These are phyloP conservation scores for Zaprionus taronus DNA, from an alignment of 1,140 invertebrate genomes.

Conservation along the genomic window DNA sequence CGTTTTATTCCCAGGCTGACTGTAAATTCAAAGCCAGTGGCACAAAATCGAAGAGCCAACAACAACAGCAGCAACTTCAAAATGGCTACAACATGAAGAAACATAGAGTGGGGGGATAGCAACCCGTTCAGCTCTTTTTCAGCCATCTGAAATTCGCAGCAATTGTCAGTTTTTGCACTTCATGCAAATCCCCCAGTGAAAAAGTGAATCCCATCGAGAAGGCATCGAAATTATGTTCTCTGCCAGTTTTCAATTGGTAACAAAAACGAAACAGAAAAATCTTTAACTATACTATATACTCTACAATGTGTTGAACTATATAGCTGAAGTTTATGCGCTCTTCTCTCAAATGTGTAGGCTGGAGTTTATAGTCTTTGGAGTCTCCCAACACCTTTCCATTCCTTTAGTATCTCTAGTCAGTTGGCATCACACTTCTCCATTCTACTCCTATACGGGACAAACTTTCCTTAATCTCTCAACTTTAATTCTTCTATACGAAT, in stretches of 20 bases:
- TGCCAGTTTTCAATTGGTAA: slow-evolving; percentile 43
- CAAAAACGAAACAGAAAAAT: neutral
- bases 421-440: no score
- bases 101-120: slow-evolving; percentile 11
- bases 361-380: no score
- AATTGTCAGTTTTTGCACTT: slow-evolving; percentile 72
- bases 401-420: no score
- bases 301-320: neutral
- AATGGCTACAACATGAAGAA: slow-evolving; percentile 12
- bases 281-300: neutral
- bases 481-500: no score
- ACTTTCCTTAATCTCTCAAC: no score
- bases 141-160: slow-evolving; percentile 63
- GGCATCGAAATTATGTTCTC: slow-evolving; percentile 66
- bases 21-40: slow-evolving; percentile 77
- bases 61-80: slow-evolving; percentile 20
- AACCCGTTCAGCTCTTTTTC: slow-evolving; percentile 42
- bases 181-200: slow-evolving; percentile 59
- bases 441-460: no score
- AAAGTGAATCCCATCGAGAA: slow-evolving; percentile 56
- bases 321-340: no score
- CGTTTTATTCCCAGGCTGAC: slow-evolving; percentile 74
- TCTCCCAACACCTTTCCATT: no score
- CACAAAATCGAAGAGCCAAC: slow-evolving; percentile 69
- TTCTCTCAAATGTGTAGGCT: no score